These are phyloP conservation scores for Zygothrica quintamaculata DNA, from an alignment of 2,888 invertebrate species.

Conservation along the genomic window DNA sequence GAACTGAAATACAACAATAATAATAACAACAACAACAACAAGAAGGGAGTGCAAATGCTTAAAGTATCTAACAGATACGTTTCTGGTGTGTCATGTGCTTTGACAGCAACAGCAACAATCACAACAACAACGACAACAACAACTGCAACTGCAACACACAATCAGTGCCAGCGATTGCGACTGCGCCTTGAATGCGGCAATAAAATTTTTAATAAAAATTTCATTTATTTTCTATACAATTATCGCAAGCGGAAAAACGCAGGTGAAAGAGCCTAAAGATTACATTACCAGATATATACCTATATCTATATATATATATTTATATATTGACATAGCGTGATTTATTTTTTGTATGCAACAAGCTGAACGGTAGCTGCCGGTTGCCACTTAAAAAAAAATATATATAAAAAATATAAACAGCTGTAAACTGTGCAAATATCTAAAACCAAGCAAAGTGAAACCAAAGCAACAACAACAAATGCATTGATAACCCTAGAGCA, in stretches of 20 bases:
- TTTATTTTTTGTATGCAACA: constrained; percentile 53
- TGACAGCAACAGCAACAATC: constrained; percentile 35
- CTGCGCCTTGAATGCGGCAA: constrained; percentile 70
- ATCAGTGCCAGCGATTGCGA: constrained; percentile 38
- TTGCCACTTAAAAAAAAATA: constrained; percentile 34
- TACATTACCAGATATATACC: constrained; percentile 4
- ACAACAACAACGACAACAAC: constrained; percentile 16
- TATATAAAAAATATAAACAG: too few species aligned
- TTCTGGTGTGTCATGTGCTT: constrained; percentile 68
- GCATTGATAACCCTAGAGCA: constrained; percentile 29
- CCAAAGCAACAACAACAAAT: constrained; percentile 16
- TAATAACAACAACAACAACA: constrained; percentile 15
- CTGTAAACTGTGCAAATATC: constrained; percentile 79
- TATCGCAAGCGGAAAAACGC: constrained; percentile 79
- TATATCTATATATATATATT: too few species aligned
- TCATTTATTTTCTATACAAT: constrained; percentile 82
- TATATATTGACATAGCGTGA: constrained; percentile 69
- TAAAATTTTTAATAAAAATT: constrained; percentile 75
- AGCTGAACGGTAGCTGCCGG: constrained; percentile 40
- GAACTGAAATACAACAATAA: constrained; percentile 13
- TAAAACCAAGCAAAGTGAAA: constrained; percentile 21
- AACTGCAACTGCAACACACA: constrained; percentile 20
- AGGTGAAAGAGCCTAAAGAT: constrained; percentile 20
- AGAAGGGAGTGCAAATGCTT: constrained; percentile 58
- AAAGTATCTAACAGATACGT: constrained; percentile 60